Evolutionary conservation across 2,113 vertebrate species (phyloP).

Genomic region (Leiothrix lutea): DNA sequence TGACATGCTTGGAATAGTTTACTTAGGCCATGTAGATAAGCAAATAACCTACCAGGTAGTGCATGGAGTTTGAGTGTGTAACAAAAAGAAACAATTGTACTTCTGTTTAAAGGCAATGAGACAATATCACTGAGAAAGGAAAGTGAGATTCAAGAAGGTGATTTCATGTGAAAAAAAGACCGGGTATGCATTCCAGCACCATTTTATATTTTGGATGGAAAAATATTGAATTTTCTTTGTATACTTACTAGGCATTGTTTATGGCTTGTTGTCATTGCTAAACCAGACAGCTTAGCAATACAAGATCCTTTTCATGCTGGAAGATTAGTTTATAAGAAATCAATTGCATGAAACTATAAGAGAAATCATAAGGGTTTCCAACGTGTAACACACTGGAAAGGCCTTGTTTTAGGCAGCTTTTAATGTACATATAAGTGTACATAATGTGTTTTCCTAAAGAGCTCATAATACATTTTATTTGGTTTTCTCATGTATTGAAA

Average conservation of each 20-base stretch:
- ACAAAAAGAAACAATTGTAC: not conserved
- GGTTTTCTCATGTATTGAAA: not conserved
- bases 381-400: not conserved
- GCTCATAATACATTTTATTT: not conserved
- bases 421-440: not conserved
- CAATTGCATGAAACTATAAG: constrained; percentile 1
- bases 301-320: not conserved
- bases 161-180: not conserved
- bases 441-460: not conserved
- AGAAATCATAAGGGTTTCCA: not conserved
- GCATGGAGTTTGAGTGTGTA: not conserved
- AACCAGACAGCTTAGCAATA: constrained; percentile 6
- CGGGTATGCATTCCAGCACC: not conserved
- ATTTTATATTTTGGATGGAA: not conserved
- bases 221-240: constrained; percentile 11
- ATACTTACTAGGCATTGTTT: not conserved
- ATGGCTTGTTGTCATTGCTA: not conserved
- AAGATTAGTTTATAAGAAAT: constrained; percentile 46
- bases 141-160: not conserved
- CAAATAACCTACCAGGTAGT: not conserved
- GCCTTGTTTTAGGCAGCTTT: constrained; percentile 3
- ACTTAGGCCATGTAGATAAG: not conserved
- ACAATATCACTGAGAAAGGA: not conserved
- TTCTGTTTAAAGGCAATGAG: not conserved
- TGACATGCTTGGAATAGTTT: constrained; percentile 22